Conservation (phyloP, 1,140 invertebrate species). For the Drosophila tani region DNA sequence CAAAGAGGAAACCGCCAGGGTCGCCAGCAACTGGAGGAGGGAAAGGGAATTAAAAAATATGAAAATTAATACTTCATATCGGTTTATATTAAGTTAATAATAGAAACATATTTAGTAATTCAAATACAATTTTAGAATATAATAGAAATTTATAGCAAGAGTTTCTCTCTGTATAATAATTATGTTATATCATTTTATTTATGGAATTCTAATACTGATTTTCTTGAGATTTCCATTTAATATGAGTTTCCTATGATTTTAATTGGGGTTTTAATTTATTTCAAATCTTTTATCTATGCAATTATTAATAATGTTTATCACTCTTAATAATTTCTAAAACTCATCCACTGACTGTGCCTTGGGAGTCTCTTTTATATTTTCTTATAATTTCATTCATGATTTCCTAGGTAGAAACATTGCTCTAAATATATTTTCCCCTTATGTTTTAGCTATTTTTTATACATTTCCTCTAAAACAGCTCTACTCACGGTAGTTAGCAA, state of each 20-base stretch:
- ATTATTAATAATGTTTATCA: not conserved
- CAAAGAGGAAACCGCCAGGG: constrained; percentile 18
- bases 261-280: not conserved
- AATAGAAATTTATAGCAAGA: no score
- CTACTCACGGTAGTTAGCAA: constrained; percentile 73
- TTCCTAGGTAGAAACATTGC: not conserved
- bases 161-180: not conserved
- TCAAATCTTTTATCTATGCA: not conserved
- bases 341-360: no score
- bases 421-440: not conserved
- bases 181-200: not conserved
- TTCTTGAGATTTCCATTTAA: not conserved
- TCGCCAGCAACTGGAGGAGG: constrained; percentile 39
- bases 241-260: not conserved
- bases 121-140: no score
- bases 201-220: not conserved
- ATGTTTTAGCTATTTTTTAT: not conserved
- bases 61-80: no score
- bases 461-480: not conserved
- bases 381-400: not conserved
- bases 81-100: no score
- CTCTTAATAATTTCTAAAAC: no score
- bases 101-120: no score
- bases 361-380: not conserved
- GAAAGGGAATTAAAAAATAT: not conserved